Percentiles rank a stretch among this genome's conserved stretches.
These are phyloP conservation scores for Lophius piscatorius DNA, from an alignment of 2,113 vertebrate species.

Conservation along the genomic window DNA sequence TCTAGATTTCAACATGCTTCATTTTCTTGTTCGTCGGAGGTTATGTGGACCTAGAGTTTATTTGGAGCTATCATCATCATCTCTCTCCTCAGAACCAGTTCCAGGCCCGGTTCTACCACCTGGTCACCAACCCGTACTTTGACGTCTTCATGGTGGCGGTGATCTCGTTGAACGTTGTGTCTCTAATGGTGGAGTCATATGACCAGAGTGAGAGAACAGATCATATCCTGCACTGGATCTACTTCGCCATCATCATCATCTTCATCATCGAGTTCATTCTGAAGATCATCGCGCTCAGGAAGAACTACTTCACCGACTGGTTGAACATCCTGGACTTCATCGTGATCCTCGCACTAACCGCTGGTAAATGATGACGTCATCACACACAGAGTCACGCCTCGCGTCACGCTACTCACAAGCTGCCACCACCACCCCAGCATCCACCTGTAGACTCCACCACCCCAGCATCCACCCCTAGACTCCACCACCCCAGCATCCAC, in stretches of 20 bases:
- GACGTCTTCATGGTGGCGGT: slow-evolving; percentile 89
- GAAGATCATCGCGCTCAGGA: slow-evolving; percentile 86
- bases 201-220: slow-evolving; percentile 80
- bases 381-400: too few relatives aligned
- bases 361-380: slow-evolving; percentile 69
- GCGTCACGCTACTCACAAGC: too few relatives aligned
- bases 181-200: slow-evolving; percentile 89
- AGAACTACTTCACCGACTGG: slow-evolving; percentile 85
- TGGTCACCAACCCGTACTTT: slow-evolving; percentile 85
- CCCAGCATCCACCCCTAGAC: too few relatives aligned
- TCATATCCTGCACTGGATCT: slow-evolving; percentile 77
- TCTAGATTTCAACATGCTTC: too few relatives aligned
- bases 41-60: too few relatives aligned
- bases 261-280: slow-evolving; percentile 88
- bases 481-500: too few relatives aligned
- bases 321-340: slow-evolving; percentile 93
- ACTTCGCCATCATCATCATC: slow-evolving; percentile 85
- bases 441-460: too few relatives aligned
- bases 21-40: too few relatives aligned
- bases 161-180: slow-evolving; percentile 91
- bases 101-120: slow-evolving; percentile 83
- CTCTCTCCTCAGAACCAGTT: slow-evolving; percentile 15
- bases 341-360: slow-evolving; percentile 84
- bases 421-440: too few relatives aligned
- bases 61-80: too few relatives aligned